phyloP scores from a whole-genome alignment of 2,888 invertebrate genomes.

The Drosophila histrio region DNA sequence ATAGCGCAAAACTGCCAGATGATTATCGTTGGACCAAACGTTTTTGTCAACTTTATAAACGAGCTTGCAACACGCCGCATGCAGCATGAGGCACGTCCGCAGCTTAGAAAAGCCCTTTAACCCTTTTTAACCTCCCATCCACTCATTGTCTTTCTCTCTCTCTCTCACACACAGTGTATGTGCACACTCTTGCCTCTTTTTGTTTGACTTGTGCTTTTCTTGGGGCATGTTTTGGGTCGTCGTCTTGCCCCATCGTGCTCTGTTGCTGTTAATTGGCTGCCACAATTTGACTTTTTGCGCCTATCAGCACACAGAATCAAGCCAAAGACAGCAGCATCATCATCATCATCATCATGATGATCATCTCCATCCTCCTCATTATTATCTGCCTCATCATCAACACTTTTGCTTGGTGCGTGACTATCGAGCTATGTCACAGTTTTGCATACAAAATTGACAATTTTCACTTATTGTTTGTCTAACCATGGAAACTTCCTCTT shows the following conservation, averaged over 20 bases:
- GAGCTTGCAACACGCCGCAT: slow-evolving; percentile 59
- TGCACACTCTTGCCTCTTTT: slow-evolving; percentile 57
- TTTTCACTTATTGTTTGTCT: slow-evolving; percentile 70
- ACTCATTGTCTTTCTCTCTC: slow-evolving; percentile 31
- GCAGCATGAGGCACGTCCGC: slow-evolving; percentile 60
- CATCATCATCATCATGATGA: slow-evolving; percentile 40
- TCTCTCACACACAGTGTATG: too few species aligned
- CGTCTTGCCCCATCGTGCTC: slow-evolving; percentile 14
- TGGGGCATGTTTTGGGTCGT: slow-evolving; percentile 19
- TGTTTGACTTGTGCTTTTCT: slow-evolving; percentile 77
- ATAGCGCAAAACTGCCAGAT: slow-evolving; percentile 78
- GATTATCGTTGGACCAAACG: slow-evolving; percentile 71
- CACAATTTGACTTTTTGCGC: slow-evolving; percentile 79
- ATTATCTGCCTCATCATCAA: slow-evolving; percentile 7
- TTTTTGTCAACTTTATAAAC: slow-evolving; percentile 79
- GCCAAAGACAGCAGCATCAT: slow-evolving; percentile 38
- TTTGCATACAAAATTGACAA: slow-evolving; percentile 77
- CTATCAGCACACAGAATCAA: slow-evolving; percentile 75
- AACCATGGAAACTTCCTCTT: slow-evolving; percentile 22
- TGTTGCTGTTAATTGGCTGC: slow-evolving; percentile 77
- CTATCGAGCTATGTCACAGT: slow-evolving; percentile 74
- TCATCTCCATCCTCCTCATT: slow-evolving; percentile 27
- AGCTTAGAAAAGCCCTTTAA: slow-evolving; percentile 33
- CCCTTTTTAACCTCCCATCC: slow-evolving; percentile 35
- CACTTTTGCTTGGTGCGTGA: slow-evolving; percentile 60